These are phyloP conservation scores for Galeopsomyia nigrocyanea DNA, from an alignment of 2,888 invertebrate genomes.

Conservation along the genomic window DNA sequence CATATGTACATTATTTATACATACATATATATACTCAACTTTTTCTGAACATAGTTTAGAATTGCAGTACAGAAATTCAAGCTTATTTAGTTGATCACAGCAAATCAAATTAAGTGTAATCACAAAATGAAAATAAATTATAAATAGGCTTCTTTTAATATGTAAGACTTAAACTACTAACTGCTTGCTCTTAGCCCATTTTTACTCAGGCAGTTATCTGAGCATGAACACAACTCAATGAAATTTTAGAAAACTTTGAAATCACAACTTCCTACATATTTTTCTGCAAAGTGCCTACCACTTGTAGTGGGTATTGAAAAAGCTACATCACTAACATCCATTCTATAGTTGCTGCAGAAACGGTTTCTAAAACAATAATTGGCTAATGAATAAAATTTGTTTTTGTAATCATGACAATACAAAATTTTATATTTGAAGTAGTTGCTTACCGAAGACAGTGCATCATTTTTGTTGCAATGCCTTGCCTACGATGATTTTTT, in stretches of 20 bases:
- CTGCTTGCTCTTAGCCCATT: too few species aligned
- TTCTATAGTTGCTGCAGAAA: constrained; percentile 62
- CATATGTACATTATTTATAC: too few species aligned
- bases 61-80: too few species aligned
- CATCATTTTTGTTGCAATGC: constrained; percentile 80
- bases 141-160: too few species aligned
- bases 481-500: constrained; percentile 75
- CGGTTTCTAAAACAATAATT: constrained; percentile 76
- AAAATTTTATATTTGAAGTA: neutral
- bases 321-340: constrained; percentile 78
- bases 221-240: too few species aligned
- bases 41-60: too few species aligned
- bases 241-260: constrained; percentile 77
- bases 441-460: constrained; percentile 75
- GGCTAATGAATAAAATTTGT: constrained; percentile 68
- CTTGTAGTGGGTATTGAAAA: constrained; percentile 88
- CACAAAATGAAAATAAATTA: too few species aligned
- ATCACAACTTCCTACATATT: constrained; percentile 77
- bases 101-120: too few species aligned
- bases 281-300: constrained; percentile 82
- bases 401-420: neutral
- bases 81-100: too few species aligned
- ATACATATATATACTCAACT: too few species aligned
- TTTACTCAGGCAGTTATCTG: too few species aligned
- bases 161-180: too few species aligned